Evolutionary conservation across 2,888 invertebrate species (phyloP).

Genomic region (Trissoscelio sp.): DNA sequence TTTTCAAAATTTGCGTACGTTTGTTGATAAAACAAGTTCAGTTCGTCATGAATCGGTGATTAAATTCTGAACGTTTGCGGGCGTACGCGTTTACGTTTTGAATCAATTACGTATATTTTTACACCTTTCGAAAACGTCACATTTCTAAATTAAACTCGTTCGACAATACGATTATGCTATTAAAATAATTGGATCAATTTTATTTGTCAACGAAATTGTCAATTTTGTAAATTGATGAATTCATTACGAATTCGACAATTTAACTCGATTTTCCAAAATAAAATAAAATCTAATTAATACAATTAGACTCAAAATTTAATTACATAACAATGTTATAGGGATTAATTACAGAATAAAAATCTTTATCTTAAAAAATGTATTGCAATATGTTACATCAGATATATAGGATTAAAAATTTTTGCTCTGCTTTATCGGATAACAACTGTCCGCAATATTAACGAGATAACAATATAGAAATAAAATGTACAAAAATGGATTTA

Average conservation of each 20-base stretch:
- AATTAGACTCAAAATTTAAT: no score
- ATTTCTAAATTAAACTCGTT: slow-evolving; percentile 2
- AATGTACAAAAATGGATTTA: no score
- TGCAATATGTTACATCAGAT: slow-evolving; percentile 2
- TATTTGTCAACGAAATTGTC: background rate
- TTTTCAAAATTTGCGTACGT: background rate
- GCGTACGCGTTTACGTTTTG: background rate
- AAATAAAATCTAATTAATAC: no score
- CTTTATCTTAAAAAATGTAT: no score
- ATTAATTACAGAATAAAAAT: no score
- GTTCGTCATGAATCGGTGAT: background rate
- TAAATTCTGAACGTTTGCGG: background rate
- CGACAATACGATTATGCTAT: background rate
- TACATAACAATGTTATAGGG: no score
- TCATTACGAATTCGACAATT: background rate
- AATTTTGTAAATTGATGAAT: background rate
- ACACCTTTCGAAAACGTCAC: background rate
- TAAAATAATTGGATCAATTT: background rate
- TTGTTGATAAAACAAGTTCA: background rate
- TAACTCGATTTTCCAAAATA: no score
- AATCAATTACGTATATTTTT: background rate
- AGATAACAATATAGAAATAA: no score
- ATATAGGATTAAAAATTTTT: background rate
- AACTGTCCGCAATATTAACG: no score
- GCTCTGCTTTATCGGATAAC: background rate